Evolutionary conservation across 2,113 vertebrate genomes (phyloP).

Genomic region (Ciconia stormi): DNA sequence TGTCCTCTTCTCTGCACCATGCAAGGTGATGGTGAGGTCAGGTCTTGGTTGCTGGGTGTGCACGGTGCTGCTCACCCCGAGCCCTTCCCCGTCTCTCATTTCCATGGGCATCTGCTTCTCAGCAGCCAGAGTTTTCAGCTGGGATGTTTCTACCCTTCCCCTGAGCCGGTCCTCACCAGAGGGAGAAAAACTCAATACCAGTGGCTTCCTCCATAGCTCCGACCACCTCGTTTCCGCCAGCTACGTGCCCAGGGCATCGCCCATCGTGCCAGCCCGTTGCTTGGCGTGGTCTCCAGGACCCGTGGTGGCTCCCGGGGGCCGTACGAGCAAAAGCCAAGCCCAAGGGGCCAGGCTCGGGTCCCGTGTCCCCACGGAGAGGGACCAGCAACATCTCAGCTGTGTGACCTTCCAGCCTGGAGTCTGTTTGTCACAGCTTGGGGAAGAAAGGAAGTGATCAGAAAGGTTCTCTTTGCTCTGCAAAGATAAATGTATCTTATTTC

Average conservation of each 20-base stretch:
- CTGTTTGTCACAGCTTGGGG: conserved; percentile 25
- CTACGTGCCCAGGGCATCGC: background rate
- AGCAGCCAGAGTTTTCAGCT: background rate
- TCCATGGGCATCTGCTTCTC: background rate
- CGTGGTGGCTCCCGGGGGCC: background rate
- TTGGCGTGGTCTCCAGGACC: fast-evolving
- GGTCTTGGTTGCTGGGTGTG: background rate
- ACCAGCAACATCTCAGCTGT: background rate
- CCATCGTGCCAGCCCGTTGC: fast-evolving
- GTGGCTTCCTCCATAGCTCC: background rate
- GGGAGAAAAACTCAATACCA: background rate
- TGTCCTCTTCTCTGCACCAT: background rate
- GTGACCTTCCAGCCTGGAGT: conserved; percentile 21
- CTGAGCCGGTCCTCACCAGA: background rate
- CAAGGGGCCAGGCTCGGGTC: background rate
- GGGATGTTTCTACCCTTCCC: background rate
- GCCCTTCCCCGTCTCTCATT: background rate
- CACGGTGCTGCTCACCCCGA: fast-evolving
- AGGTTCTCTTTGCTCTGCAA: conserved; percentile 59
- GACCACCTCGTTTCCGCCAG: background rate
- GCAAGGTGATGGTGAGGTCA: background rate
- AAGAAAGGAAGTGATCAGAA: conserved; percentile 64
- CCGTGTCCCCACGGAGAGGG: fast-evolving
- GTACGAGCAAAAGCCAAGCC: background rate
- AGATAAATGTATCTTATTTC: conserved; percentile 74